Base-by-base conservation (phyloP, 2,888 invertebrate genomes). In the Drosophila pseudotakahashii region DNA sequence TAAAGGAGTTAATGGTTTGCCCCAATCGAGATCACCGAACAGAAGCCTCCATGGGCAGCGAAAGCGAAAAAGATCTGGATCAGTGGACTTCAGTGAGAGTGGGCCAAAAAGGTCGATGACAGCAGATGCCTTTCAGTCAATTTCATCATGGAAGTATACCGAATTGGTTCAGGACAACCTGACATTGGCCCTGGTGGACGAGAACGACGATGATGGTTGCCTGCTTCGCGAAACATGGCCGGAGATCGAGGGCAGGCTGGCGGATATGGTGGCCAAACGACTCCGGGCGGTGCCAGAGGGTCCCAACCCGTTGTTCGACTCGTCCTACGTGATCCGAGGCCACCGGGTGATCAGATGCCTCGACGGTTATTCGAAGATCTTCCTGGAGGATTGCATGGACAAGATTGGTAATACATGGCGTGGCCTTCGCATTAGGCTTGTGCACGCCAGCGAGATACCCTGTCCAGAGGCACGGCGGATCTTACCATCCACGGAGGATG, bases 281-380 rank as follows among this genome's bases (percentile, higher is more conserved):
- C 10, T 30, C 11, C 10, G 7, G 30, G 14, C 47, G 2, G 14
- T 11, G 7, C 47, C 47, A 7, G 1, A 16, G 14, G 47, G 47
- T 14, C 47, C 47, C 7, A 14, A 14, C 7, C 47, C 47, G 47
- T 16, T 11, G 14, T 32, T 47, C 30, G 47, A 47, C 30, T 47
- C 14, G 3, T 47, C 34, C 1, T 9, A 34, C 7, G 10, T 36
- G 9, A 36, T 51, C 9, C 19, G 36, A 0, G n/a, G 51, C 5
- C 51, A 51, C 19, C 36, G 51, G 36, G 36, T 36, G 19, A 51
- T 51, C 6, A 51, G 36, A n/a, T 51, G 51, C 19, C 10, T 19
- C n/a, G 36, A 51, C 9, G 34, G 19, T 19, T 51, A n/a, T n/a
- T 51, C 51, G 0, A 36, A 36, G 13, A 19, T 36, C 19, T 51